These are phyloP conservation scores for Drosophila paranaensis DNA, from an alignment of 2,888 invertebrate species.

Conservation along the genomic window DNA sequence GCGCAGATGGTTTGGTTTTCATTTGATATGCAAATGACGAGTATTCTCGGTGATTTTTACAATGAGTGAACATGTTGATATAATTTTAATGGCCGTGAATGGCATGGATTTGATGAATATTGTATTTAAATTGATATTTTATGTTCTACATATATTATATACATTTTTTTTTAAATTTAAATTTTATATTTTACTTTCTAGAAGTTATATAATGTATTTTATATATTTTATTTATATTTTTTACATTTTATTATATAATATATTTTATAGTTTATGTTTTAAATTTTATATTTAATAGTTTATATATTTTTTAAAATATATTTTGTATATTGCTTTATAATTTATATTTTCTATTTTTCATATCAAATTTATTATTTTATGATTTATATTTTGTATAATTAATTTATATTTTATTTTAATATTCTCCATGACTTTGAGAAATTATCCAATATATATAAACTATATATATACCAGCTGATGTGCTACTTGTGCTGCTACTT, in stretches of 20 bases:
- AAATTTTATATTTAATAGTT: not conserved
- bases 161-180: not conserved
- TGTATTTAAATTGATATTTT: not conserved
- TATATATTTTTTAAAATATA: not conserved
- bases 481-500: slow-evolving; percentile 3
- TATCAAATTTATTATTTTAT: not conserved
- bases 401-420: not conserved
- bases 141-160: not conserved
- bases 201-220: not conserved
- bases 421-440: not conserved
- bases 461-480: no score
- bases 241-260: not conserved
- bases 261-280: not conserved
- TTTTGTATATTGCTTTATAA: not conserved
- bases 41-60: not conserved
- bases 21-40: slow-evolving; percentile 31
- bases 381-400: not conserved
- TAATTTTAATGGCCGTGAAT: slow-evolving; percentile 15
- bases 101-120: not conserved
- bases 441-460: no score
- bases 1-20: not conserved
- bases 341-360: not conserved
- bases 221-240: not conserved
- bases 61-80: slow-evolving; percentile 8
- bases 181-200: not conserved